Evolutionary conservation across 2,888 invertebrate species (phyloP).

Genomic region (Bimastos eiseni): DNA sequence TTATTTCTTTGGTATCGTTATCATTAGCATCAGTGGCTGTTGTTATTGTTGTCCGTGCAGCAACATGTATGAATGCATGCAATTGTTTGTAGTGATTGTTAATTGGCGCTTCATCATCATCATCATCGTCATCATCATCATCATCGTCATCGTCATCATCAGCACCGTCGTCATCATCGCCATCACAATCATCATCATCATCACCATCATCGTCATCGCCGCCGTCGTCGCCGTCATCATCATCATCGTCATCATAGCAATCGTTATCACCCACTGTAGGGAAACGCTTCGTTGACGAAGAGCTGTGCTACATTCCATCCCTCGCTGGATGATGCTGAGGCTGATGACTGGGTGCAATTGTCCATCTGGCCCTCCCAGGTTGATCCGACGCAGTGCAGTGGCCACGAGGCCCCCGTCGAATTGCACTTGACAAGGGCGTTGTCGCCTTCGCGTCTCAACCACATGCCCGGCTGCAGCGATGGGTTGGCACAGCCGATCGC

Average conservation of each 20-base stretch:
- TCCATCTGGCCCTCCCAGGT: slow-evolving; percentile 25
- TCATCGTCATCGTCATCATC: no score
- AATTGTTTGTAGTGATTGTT: no score
- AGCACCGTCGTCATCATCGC: background rate
- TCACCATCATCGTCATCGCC: background rate
- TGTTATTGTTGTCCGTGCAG: no score
- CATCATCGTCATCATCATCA: no score
- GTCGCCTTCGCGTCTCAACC: slow-evolving; percentile 29
- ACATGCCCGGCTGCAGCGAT: background rate
- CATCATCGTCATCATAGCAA: background rate
- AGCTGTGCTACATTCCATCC: slow-evolving; percentile 33
- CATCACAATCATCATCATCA: background rate
- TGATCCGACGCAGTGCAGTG: slow-evolving; percentile 23
- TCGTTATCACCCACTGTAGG: slow-evolving; percentile 38
- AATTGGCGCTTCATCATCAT: no score
- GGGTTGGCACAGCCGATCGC: slow-evolving; percentile 34
- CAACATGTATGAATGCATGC: no score
- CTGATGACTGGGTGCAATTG: slow-evolving; percentile 30
- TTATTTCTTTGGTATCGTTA: no score
- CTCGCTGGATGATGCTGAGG: slow-evolving; percentile 8
- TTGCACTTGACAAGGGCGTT: slow-evolving; percentile 33
- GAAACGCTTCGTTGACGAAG: slow-evolving; percentile 36
- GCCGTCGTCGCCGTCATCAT: background rate
- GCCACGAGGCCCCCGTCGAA: slow-evolving; percentile 26
- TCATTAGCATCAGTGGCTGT: no score